These are phyloP conservation scores for Micromesistius poutassou DNA, from an alignment of 2,797 vertebrate species.

Conservation along the genomic window DNA sequence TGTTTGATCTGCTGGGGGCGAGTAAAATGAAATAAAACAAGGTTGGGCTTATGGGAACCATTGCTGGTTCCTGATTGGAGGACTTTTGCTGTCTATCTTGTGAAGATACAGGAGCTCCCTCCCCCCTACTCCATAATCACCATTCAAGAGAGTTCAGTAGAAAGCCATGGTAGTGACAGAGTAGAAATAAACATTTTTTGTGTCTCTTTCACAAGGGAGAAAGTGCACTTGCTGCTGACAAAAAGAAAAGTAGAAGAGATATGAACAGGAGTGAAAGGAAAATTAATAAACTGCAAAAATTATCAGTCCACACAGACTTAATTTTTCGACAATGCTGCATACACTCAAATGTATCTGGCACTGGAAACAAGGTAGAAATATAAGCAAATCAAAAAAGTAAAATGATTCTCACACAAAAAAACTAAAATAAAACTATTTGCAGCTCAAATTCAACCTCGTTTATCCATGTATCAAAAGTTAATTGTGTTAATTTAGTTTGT, in stretches of 20 bases:
- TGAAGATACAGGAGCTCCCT: conserved; percentile 12
- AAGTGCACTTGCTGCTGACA: conserved; percentile 72
- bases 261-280: conserved; percentile 53
- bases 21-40: conserved; percentile 12
- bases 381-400: conserved; percentile 20
- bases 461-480: conserved; percentile 6
- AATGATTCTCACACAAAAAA: conserved; percentile 37
- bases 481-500: conserved; percentile 14
- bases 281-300: conserved; percentile 47
- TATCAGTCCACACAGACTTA: conserved; percentile 44
- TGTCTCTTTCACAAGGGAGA: conserved; percentile 56
- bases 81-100: conserved; percentile 15
- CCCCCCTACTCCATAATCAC: conserved; percentile 12
- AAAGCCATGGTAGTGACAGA: conserved; percentile 67
- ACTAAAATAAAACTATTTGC: conserved; percentile 58
- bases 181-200: conserved; percentile 66
- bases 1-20: conserved; percentile 29
- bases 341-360: conserved; percentile 44
- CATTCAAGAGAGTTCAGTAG: conserved; percentile 38
- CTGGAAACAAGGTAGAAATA: conserved; percentile 29
- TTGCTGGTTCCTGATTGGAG: conserved; percentile 14
- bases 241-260: conserved; percentile 56
- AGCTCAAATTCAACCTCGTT: conserved; percentile 25
- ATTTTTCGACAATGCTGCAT: conserved; percentile 44
- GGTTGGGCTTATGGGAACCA: conserved; percentile 16